These are phyloP conservation scores for Diorhabda sublineata DNA, from an alignment of 1,140 invertebrate genomes.

Conservation along the genomic window DNA sequence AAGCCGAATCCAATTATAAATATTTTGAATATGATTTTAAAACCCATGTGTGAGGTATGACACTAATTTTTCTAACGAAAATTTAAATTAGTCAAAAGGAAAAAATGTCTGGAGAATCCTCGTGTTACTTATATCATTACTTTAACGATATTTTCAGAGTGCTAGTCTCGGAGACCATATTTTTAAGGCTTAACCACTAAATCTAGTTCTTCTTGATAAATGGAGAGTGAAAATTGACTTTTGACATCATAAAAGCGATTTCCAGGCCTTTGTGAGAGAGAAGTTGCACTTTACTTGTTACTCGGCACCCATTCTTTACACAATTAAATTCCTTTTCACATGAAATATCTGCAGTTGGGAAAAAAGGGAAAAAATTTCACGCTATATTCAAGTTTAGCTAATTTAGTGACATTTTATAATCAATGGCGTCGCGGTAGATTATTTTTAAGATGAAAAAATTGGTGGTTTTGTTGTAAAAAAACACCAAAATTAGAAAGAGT, in stretches of 20 bases:
- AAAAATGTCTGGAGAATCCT: too few species aligned
- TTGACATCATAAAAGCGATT: slow-evolving; percentile 27
- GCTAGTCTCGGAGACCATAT: slow-evolving; percentile 6
- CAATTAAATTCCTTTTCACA: slow-evolving; percentile 24
- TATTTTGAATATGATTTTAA: too few species aligned
- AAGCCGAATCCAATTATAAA: too few species aligned
- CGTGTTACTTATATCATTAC: neutral
- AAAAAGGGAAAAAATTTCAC: neutral
- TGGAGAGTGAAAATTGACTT: slow-evolving; percentile 37
- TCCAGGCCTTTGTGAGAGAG: slow-evolving; percentile 18
- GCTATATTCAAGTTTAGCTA: slow-evolving; percentile 9
- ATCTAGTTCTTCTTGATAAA: slow-evolving; percentile 25
- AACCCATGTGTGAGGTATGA: too few species aligned
- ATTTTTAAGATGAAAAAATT: too few species aligned
- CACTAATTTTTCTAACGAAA: too few species aligned
- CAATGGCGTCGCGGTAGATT: neutral
- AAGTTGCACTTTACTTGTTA: slow-evolving; percentile 20
- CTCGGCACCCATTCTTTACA: slow-evolving; percentile 24
- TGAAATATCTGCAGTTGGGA: neutral
- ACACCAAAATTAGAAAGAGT: too few species aligned
- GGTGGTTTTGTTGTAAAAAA: too few species aligned
- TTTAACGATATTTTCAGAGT: neutral
- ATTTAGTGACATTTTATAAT: slow-evolving; percentile 4
- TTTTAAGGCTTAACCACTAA: slow-evolving; percentile 7
- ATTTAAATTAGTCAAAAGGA: neutral